Percentiles rank a stretch among this genome's conserved stretches.
Conservation (phyloP, 2,113 vertebrate genomes). For the Heteronetta atricapilla region DNA sequence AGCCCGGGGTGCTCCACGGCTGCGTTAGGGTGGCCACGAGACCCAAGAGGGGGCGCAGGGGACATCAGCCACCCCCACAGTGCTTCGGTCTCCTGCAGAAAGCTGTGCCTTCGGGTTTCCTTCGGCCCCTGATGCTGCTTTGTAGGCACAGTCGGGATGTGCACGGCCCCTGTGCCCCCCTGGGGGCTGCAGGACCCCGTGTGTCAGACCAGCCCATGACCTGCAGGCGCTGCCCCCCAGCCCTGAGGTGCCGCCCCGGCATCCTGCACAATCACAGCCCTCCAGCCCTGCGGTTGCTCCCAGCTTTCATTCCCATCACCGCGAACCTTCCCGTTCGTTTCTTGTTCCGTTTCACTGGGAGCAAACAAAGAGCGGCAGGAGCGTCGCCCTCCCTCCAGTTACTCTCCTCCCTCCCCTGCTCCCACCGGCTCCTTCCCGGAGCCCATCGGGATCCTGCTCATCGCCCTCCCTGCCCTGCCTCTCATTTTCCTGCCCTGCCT, state of each 20-base stretch:
- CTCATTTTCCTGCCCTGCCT: background rate
- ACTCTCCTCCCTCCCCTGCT: background rate
- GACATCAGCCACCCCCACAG: background rate
- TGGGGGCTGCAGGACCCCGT: background rate
- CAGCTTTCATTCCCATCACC: background rate
- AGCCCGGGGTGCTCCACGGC: fast-evolving
- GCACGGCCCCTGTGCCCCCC: background rate
- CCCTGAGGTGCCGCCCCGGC: fast-evolving
- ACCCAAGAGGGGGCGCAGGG: background rate
- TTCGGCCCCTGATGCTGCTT: background rate
- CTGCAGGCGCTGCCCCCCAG: background rate
- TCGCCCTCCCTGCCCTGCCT: background rate
- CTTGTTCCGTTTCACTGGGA: background rate
- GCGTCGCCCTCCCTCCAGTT: background rate
- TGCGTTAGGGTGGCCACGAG: fast-evolving
- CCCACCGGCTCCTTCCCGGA: background rate
- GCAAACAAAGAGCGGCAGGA: background rate
- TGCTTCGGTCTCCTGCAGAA: background rate
- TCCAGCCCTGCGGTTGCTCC: background rate
- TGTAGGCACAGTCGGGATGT: fast-evolving
- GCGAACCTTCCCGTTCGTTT: background rate
- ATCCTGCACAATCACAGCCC: fast-evolving
- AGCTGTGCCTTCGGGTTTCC: fast-evolving
- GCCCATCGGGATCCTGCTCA: background rate
- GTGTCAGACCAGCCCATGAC: fast-evolving